Evolutionary conservation across 2,797 vertebrate genomes (phyloP).

Genomic region (Varecia variegata): DNA sequence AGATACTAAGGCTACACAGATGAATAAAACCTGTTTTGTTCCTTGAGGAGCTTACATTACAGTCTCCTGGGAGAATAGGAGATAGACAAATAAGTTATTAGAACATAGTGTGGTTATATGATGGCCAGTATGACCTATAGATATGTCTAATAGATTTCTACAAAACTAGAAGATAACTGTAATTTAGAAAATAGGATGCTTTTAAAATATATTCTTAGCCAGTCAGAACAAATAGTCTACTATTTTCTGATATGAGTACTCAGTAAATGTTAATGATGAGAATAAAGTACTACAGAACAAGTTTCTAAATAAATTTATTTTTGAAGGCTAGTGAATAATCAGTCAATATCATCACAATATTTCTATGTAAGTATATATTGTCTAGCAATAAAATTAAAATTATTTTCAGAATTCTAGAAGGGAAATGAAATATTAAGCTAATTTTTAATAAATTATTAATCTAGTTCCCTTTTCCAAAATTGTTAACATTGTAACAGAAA

Average conservation of each 20-base stretch:
- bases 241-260: neutral
- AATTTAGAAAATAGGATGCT: neutral
- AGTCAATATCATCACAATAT: neutral
- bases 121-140: neutral
- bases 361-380: neutral
- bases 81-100: neutral
- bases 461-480: conserved; percentile 55
- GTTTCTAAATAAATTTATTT: neutral
- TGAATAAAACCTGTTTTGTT: neutral
- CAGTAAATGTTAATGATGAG: neutral
- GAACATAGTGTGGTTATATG: neutral
- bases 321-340: neutral
- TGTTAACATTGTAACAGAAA: conserved; percentile 68
- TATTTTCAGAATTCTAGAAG: neutral
- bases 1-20: neutral
- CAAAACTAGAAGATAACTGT: neutral
- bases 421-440: conserved; percentile 69
- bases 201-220: neutral
- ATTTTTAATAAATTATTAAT: conserved; percentile 78
- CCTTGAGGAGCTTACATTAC: neutral
- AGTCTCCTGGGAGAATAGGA: neutral
- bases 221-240: neutral
- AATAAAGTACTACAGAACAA: neutral
- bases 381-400: neutral
- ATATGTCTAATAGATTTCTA: neutral